Percentiles rank a stretch among this genome's conserved stretches.
phyloP scores from a whole-genome alignment of 1,140 invertebrate genomes.

The Drosophila ercepeae region DNA sequence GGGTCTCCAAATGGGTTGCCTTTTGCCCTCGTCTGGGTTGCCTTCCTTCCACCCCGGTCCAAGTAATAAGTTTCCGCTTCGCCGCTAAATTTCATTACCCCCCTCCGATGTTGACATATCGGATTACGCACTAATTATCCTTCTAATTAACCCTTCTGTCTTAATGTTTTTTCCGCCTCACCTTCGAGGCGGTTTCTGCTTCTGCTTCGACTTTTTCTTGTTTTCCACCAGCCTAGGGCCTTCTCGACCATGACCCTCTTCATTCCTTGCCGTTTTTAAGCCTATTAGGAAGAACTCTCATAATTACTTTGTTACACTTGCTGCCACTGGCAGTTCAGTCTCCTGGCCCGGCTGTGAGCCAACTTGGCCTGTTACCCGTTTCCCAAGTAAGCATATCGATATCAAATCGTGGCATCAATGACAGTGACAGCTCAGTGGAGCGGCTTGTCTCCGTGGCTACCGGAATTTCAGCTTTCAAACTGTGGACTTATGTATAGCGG shows the following conservation, averaged over 20 bases:
- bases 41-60: neutral
- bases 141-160: constrained; percentile 80
- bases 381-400: constrained; percentile 32
- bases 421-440: constrained; percentile 10
- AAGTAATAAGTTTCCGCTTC: constrained; percentile 55
- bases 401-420: constrained; percentile 20
- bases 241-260: constrained; percentile 70
- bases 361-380: constrained; percentile 15
- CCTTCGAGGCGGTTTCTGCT: constrained; percentile 34
- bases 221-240: constrained; percentile 41
- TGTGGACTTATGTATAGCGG: neutral
- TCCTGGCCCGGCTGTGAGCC: constrained; percentile 10
- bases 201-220: constrained; percentile 17
- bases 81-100: constrained; percentile 69
- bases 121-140: constrained; percentile 82
- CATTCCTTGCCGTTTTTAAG: constrained; percentile 63
- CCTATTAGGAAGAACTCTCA: constrained; percentile 76
- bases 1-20: constrained; percentile 1
- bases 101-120: constrained; percentile 72
- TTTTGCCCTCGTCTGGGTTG: constrained; percentile 3
- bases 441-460: constrained; percentile 1
- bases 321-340: constrained; percentile 17
- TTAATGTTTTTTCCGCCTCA: constrained; percentile 48
- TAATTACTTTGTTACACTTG: constrained; percentile 74
- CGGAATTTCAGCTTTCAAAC: neutral